These are phyloP conservation scores for Hyaena hyaena DNA, from an alignment of 2,113 vertebrate species.

Conservation along the genomic window DNA sequence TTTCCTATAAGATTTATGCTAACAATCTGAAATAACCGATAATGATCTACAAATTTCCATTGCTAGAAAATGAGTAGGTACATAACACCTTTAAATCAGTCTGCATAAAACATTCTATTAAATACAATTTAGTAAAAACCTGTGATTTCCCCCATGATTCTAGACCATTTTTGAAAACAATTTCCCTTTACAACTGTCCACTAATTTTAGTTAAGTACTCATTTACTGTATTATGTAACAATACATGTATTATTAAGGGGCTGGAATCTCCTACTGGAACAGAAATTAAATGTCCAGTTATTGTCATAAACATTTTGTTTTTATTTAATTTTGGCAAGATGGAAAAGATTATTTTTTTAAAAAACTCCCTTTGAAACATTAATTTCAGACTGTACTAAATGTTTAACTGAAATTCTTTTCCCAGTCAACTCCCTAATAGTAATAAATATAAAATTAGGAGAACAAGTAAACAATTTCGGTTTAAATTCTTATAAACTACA, in stretches of 20 bases:
- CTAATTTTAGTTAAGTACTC: conserved; percentile 49
- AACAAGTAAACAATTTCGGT: conserved; percentile 78
- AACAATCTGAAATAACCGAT: background rate
- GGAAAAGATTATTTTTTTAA: background rate
- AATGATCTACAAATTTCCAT: background rate
- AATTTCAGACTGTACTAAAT: background rate
- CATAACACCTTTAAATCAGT: background rate
- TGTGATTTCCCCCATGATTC: background rate
- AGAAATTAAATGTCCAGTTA: conserved; percentile 63
- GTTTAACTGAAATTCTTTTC: conserved; percentile 69
- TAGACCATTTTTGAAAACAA: conserved; percentile 19
- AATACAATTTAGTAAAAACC: conserved; percentile 36
- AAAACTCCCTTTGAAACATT: background rate
- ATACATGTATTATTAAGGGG: conserved; percentile 1
- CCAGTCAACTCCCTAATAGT: conserved; percentile 75
- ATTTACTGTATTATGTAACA: conserved; percentile 54
- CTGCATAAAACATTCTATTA: background rate
- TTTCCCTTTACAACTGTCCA: conserved; percentile 37
- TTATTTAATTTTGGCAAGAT: conserved; percentile 57
- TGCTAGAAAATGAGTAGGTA: conserved; percentile 25
- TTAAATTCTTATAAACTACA: conserved; percentile 74
- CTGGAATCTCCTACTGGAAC: background rate
- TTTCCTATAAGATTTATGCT: background rate
- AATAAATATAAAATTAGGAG: conserved; percentile 79
- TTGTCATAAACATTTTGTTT: conserved; percentile 52